Percentiles rank a stretch among this genome's conserved stretches.
Evolutionary conservation across 2,888 invertebrate genomes (phyloP).

Genomic region (Taphrorychus bicolor): DNA sequence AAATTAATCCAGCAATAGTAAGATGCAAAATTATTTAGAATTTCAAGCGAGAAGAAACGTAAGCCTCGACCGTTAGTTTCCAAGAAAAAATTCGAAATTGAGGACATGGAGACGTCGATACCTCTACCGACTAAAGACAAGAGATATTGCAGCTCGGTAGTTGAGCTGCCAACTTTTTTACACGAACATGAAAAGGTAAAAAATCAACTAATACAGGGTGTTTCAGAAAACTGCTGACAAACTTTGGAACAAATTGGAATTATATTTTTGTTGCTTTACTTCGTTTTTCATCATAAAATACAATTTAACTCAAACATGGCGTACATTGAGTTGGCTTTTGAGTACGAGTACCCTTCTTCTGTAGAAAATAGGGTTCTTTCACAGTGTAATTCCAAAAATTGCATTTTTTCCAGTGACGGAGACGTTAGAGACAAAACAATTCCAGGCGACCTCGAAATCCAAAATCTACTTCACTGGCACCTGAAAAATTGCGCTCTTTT

Average conservation of each 20-base stretch:
- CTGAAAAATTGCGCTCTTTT: neutral
- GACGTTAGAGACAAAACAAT: neutral
- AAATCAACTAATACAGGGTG: too few relatives aligned
- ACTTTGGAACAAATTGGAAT: too few relatives aligned
- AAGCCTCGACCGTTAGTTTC: neutral
- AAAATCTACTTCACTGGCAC: neutral
- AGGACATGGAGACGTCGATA: slow-evolving; percentile 24
- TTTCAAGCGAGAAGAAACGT: neutral
- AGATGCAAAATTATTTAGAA: slow-evolving; percentile 15
- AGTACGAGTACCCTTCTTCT: too few relatives aligned
- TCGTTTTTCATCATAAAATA: too few relatives aligned
- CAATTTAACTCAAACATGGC: too few relatives aligned
- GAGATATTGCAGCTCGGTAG: slow-evolving; percentile 64
- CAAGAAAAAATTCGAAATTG: slow-evolving; percentile 27
- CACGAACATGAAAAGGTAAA: slow-evolving; percentile 72
- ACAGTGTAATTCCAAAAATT: too few relatives aligned
- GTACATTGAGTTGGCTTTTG: too few relatives aligned
- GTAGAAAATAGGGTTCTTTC: too few relatives aligned
- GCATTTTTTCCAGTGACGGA: too few relatives aligned
- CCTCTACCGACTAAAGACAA: slow-evolving; percentile 2
- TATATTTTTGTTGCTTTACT: too few relatives aligned
- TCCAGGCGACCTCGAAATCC: too few relatives aligned
- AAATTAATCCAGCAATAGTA: neutral
- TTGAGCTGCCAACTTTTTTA: slow-evolving; percentile 78
- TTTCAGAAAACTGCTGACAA: too few relatives aligned